A percentile compares a stretch with the other conserved stretches of the same genome.
Evolutionary conservation across 2,888 invertebrate genomes (phyloP).

Genomic region (Microplitis manilae): DNA sequence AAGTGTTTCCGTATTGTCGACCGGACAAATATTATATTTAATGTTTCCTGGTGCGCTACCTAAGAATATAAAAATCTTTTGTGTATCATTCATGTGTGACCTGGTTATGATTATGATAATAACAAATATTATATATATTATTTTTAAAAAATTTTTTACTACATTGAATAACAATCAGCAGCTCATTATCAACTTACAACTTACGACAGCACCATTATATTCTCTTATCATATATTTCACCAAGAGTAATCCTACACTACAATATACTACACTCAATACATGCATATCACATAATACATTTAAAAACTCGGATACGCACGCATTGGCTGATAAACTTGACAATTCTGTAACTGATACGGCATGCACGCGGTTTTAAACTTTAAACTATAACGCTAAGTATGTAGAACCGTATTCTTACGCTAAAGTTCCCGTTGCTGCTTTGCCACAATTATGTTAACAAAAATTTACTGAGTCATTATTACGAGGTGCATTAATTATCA

Average conservation of each 20-base stretch:
- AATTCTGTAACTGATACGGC: background rate
- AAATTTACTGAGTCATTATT: background rate
- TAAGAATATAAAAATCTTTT: background rate
- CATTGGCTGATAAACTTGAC: background rate
- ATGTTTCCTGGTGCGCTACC: slow-evolving; percentile 45
- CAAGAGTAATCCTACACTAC: slow-evolving; percentile 1
- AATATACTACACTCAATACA: background rate
- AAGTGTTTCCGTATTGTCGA: slow-evolving; percentile 48
- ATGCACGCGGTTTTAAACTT: background rate
- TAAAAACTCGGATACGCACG: slow-evolving; percentile 4
- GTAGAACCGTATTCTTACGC: too few species aligned
- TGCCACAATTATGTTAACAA: background rate
- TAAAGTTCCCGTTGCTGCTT: too few species aligned
- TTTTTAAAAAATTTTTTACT: background rate
- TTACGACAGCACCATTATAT: background rate
- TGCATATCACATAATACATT: background rate
- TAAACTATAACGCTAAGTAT: too few species aligned
- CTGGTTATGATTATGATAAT: background rate
- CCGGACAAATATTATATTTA: slow-evolving; percentile 41
- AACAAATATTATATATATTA: background rate
- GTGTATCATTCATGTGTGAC: slow-evolving; percentile 6
- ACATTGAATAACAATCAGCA: background rate
- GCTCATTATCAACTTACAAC: background rate
- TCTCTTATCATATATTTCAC: slow-evolving; percentile 7
- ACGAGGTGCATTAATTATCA: background rate